Conservation (phyloP, 2,113 vertebrate genomes). For the Anoplopoma fimbria region DNA sequence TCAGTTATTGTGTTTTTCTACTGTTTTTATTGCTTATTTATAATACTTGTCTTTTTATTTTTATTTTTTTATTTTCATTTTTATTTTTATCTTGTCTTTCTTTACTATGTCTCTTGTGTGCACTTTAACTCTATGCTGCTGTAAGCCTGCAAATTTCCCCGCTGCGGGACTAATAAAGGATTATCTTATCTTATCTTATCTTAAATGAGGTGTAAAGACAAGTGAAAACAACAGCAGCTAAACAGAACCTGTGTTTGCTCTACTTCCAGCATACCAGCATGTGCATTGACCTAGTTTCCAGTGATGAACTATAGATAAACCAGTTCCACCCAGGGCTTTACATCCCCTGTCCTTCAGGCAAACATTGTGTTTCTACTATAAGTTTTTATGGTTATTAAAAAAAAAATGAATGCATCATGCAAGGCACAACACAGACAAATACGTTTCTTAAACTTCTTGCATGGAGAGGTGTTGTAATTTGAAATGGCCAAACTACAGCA, state of each 20-base stretch:
- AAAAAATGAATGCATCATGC: background rate
- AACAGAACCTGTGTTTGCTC: background rate
- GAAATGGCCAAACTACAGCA: background rate
- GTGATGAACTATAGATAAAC: background rate
- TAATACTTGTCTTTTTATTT: no score
- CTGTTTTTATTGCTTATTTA: no score
- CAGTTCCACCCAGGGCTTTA: background rate
- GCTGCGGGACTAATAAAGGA: no score
- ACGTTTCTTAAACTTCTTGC: background rate
- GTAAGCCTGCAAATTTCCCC: no score
- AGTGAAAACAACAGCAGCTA: background rate
- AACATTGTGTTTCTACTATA: background rate
- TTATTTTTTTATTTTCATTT: no score
- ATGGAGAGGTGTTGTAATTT: background rate
- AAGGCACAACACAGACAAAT: background rate
- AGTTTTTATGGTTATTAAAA: background rate
- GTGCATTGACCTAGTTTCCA: conserved; percentile 53
- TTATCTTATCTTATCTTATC: no score
- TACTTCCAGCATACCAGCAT: background rate
- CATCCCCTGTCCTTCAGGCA: background rate
- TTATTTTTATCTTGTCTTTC: no score
- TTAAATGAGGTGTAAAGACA: no score
- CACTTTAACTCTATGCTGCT: no score
- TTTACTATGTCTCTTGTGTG: no score
- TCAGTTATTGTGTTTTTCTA: no score